Base-by-base conservation (phyloP, 2,888 invertebrate genomes). In the Platerodrilus igneus region DNA sequence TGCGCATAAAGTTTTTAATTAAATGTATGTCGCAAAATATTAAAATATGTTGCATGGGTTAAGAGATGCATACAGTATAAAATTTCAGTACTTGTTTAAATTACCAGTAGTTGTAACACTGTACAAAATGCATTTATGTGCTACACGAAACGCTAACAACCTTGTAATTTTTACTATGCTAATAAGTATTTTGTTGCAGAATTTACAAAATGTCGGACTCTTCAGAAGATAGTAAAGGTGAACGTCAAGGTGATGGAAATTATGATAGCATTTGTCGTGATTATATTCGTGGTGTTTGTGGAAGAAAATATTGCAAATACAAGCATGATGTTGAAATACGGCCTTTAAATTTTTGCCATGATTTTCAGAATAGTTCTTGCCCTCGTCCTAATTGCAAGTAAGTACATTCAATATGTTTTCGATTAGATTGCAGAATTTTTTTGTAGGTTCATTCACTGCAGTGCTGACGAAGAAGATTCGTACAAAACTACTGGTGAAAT, bases 341-440 rank as follows among this genome's bases (percentile, higher is more conserved):
- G 31, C 34, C 52, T 8, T 53, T 69, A 31, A 67, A 67, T 21
- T 80, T 80, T 53, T 81, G 80, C 55, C 79, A 79, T 55, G 80
- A 80, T 59, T 79, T 72, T 59, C 87, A 87, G 67, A 88, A 88
- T 62, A 78, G 77, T 25, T 75, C 80, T 44, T 88, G 87, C 59
- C 73, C 76, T n/a, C 74, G 88, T 53, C 73, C 76, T 3, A 80
- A 79, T 41, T 87, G 86, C 66, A 71, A 69, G 69, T 71, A 55
- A 62, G 64, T 60, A 29, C 29, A 25, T 25, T 18, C 31, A 27
- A 14, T 20, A 11, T 31, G 11, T 21, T 20, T 27, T 17, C 16
- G 11, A 22, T 14, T 11, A 2, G 3, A 2, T 13, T 7, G 6
- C 19, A 19, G 2, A 5, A 17, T 5, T 15, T 34, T 26, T 8